phyloP scores from a whole-genome alignment of 2,113 vertebrate species.

The Megalops atlanticus region DNA sequence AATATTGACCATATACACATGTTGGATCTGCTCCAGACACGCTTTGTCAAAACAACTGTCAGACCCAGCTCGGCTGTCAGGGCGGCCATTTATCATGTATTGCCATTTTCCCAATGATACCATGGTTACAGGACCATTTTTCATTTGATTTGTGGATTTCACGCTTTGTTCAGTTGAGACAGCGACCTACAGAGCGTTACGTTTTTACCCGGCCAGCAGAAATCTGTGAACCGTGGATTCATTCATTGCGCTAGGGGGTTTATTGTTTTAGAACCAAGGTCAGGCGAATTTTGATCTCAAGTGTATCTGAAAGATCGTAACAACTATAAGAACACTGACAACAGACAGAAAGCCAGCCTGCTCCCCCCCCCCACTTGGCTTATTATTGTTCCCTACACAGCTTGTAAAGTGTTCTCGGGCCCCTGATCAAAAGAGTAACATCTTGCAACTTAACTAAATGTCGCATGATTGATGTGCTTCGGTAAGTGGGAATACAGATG shows the following conservation, averaged over 20 bases:
- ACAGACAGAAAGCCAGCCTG: neutral
- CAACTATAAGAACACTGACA: neutral
- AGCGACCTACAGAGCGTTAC: constrained; percentile 32
- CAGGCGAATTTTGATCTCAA: constrained; percentile 30
- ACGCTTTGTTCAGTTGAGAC: constrained; percentile 23
- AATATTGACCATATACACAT: constrained; percentile 8
- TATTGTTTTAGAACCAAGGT: constrained; percentile 46
- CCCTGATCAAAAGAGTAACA: constrained; percentile 14
- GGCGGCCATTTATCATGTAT: constrained; percentile 33
- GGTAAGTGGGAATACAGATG: constrained; percentile 6
- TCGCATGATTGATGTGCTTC: constrained; percentile 2
- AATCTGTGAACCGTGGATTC: constrained; percentile 47
- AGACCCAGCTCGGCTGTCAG: constrained; percentile 20
- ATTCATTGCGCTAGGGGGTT: constrained; percentile 22
- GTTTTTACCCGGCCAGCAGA: constrained; percentile 42
- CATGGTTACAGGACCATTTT: constrained; percentile 24
- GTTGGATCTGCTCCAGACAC: neutral
- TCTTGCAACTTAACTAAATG: neutral
- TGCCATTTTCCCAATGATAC: constrained; percentile 31
- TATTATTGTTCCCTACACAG: neutral
- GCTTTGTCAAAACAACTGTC: constrained; percentile 9
- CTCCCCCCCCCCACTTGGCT: no score
- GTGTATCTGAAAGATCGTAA: neutral
- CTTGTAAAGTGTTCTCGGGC: neutral
- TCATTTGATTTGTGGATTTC: constrained; percentile 48